These are phyloP conservation scores for Machimus atricapillus DNA, from an alignment of 2,888 invertebrate species.

Conservation along the genomic window DNA sequence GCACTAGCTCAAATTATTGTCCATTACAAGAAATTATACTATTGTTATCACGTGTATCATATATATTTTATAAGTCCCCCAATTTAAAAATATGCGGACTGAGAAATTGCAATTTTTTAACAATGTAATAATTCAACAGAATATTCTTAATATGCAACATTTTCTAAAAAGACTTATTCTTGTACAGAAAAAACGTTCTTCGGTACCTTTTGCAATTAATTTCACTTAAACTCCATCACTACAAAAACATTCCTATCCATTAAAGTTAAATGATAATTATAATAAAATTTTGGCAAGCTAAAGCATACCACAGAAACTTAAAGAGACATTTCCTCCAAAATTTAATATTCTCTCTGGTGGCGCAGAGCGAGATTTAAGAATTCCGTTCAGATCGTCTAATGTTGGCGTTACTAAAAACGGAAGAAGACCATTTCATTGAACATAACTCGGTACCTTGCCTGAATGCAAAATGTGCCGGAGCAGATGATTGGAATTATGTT, in stretches of 20 bases:
- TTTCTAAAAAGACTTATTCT: neutral
- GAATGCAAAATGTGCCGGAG: neutral
- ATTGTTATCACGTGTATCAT: too few species aligned
- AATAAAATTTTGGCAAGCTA: conserved; percentile 2
- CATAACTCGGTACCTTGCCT: neutral
- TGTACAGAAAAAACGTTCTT: neutral
- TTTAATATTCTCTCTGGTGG: neutral
- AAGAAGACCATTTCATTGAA: conserved; percentile 29
- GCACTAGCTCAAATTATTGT: too few species aligned
- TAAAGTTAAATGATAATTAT: neutral
- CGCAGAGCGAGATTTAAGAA: neutral
- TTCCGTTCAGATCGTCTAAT: neutral
- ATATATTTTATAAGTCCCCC: too few species aligned
- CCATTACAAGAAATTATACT: too few species aligned
- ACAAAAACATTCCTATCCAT: neutral
- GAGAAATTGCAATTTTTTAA: too few species aligned
- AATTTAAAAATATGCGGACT: too few species aligned
- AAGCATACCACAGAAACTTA: neutral
- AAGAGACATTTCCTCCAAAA: conserved; percentile 30
- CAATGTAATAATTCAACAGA: too few species aligned
- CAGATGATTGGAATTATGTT: conserved; percentile 10
- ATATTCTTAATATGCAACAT: too few species aligned
- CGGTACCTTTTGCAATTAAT: neutral
- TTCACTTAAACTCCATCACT: neutral
- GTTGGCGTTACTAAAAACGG: conserved; percentile 35